These are phyloP conservation scores for Ochropleura plecta DNA, from an alignment of 2,888 invertebrate species.

Conservation along the genomic window DNA sequence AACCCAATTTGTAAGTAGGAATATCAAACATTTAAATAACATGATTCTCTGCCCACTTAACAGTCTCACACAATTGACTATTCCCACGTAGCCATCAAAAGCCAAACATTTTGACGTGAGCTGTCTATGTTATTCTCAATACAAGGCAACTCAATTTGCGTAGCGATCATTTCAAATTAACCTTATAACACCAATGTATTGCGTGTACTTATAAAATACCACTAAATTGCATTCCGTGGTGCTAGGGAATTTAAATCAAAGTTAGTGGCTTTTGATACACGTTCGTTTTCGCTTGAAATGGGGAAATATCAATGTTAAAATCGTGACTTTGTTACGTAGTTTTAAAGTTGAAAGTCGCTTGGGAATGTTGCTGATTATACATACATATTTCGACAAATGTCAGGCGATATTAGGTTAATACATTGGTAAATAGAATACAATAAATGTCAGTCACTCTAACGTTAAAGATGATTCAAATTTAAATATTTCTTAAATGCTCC, in stretches of 20 bases:
- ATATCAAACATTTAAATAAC: constrained; percentile 2
- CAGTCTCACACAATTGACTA: constrained; percentile 22
- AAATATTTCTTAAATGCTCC: neutral
- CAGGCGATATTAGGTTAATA: neutral
- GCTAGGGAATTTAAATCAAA: constrained; percentile 38
- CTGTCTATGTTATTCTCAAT: constrained; percentile 46
- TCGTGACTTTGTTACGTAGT: accelerated
- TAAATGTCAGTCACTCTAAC: constrained; percentile 7
- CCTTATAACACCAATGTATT: constrained; percentile 50
- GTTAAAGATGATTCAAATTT: neutral
- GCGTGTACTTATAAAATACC: constrained; percentile 43
- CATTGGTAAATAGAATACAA: neutral
- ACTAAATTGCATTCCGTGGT: constrained; percentile 39
- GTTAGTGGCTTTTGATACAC: constrained; percentile 34
- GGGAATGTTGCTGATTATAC: neutral
- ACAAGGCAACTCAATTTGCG: constrained; percentile 47
- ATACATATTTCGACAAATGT: constrained; percentile 18
- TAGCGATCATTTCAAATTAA: constrained; percentile 50
- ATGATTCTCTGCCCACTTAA: neutral
- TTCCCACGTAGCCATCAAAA: constrained; percentile 22
- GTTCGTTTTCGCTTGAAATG: constrained; percentile 38
- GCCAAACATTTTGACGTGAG: constrained; percentile 33
- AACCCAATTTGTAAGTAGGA: constrained; percentile 21
- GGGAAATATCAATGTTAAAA: constrained; percentile 22
- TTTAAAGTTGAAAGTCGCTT: constrained; percentile 10